These are phyloP conservation scores for Melanostoma scalare DNA, from an alignment of 2,888 invertebrate genomes.

Conservation along the genomic window DNA sequence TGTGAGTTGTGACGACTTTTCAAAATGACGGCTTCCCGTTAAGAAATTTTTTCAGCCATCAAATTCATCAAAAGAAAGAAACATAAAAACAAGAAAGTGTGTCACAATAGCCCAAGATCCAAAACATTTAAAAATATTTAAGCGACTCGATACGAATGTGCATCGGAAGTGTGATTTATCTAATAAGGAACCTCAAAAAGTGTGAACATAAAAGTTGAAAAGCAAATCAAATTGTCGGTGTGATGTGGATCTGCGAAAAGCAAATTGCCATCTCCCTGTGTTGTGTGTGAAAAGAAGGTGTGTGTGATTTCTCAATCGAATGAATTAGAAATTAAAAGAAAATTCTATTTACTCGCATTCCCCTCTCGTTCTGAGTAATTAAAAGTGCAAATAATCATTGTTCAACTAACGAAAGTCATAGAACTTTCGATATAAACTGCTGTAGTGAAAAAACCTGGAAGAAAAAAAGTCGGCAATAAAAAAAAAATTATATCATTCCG, in stretches of 20 bases:
- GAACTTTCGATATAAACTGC: constrained; percentile 24
- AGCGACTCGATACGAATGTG: constrained; percentile 46
- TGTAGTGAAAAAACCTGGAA: constrained; percentile 32
- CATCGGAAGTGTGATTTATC: constrained; percentile 40
- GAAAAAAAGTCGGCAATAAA: constrained; percentile 29
- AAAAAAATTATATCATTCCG: constrained; percentile 71
- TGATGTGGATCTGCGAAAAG: constrained; percentile 59
- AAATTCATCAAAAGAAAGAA: constrained; percentile 51
- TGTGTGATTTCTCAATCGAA: constrained; percentile 41
- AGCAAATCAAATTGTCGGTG: constrained; percentile 46
- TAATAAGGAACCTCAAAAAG: constrained; percentile 6
- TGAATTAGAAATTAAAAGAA: constrained; percentile 14
- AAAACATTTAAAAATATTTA: constrained; percentile 4
- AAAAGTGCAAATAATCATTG: constrained; percentile 11
- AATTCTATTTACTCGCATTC: constrained; percentile 35
- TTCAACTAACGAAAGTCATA: not conserved
- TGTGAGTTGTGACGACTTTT: constrained; percentile 61
- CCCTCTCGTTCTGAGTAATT: constrained; percentile 12
- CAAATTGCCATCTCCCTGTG: constrained; percentile 60
- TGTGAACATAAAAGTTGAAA: constrained; percentile 14
- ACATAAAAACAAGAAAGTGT: constrained; percentile 37
- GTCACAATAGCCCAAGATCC: constrained; percentile 45
- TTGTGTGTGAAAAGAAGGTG: constrained; percentile 62
- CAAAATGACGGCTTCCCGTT: constrained; percentile 73
- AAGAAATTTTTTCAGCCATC: constrained; percentile 63